phyloP scores from a whole-genome alignment of 2,888 invertebrate genomes.

The Ecliptopera silaceata region DNA sequence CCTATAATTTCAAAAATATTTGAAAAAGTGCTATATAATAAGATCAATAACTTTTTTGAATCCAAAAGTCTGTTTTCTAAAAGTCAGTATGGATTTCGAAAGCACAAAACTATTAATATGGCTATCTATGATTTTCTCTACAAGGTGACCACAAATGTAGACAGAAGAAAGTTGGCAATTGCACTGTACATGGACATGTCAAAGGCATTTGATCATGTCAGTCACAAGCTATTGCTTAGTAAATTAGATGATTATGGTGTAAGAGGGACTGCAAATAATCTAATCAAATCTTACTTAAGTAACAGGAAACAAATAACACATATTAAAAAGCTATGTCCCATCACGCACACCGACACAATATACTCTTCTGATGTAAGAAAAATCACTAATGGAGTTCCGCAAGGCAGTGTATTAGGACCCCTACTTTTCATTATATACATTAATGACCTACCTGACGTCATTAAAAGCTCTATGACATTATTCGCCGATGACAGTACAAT shows the following conservation, averaged over 20 bases:
- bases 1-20: no score
- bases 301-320: neutral
- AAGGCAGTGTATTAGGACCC: no score
- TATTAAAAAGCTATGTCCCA: neutral
- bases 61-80: neutral
- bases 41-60: neutral
- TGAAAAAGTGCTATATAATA: neutral
- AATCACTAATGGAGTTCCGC: no score
- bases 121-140: neutral
- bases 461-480: neutral
- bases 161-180: neutral
- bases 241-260: neutral
- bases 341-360: neutral
- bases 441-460: neutral
- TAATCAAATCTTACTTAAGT: no score
- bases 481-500: neutral
- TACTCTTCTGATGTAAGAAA: neutral
- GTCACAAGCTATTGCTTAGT: neutral
- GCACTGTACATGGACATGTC: neutral
- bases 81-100: neutral
- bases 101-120: neutral
- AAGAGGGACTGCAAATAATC: neutral
- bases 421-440: no score
- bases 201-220: neutral
- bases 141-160: neutral